Evolutionary conservation across 2,113 vertebrate genomes (phyloP), one percentile per base, ranked within the genome.

Genomic region (Erythrolamprus reginae): DNA sequence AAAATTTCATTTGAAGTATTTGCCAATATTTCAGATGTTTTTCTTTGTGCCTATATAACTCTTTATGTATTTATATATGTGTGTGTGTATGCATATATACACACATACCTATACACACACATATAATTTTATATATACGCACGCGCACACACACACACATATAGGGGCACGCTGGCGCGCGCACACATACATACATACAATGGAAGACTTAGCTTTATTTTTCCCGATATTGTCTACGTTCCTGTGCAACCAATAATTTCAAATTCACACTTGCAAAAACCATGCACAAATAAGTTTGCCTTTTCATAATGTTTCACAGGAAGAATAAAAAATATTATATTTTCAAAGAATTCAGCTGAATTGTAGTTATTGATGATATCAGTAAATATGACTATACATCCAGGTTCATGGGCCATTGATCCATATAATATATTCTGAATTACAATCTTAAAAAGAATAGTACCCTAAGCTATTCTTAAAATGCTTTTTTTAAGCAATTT

Each of bases 381-480:
- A 97, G 97, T 97, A 97, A 97, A 97, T 96, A 97, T 92, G 96
- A 96, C 96, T 97, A 96, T 97, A 97, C 96, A 98, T 96, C 95
- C 96, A 96, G 95, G 97, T 95, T 96, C 97, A 92, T 93, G 95
- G 96, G 97, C 96, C 97, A 98, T 96, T 96, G 96, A 97, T 95
- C 97, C 84, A 50, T 96, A 97, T 97, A 97, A 97, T 97, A 97
- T 96, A 97, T 98, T 97, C 97, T 97, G 96, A 97, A 96, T 97
- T 97, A 97, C 95, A 97, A 96, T 96, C 97, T 97, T 96, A 97
- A 97, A 97, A 97, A 98, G 96, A 97, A 97, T 96, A 95, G 95
- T 96, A 97, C 95, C 95, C 96, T 97, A 97, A 85, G 96, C 96
- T 97, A 97, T 95, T 97, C 96, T 96, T 95, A 95, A 86, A 95